Percentiles rank a stretch among this genome's conserved stretches.
phyloP scores from a whole-genome alignment of 2,797 vertebrate species.

The Mastacembelus armatus region DNA sequence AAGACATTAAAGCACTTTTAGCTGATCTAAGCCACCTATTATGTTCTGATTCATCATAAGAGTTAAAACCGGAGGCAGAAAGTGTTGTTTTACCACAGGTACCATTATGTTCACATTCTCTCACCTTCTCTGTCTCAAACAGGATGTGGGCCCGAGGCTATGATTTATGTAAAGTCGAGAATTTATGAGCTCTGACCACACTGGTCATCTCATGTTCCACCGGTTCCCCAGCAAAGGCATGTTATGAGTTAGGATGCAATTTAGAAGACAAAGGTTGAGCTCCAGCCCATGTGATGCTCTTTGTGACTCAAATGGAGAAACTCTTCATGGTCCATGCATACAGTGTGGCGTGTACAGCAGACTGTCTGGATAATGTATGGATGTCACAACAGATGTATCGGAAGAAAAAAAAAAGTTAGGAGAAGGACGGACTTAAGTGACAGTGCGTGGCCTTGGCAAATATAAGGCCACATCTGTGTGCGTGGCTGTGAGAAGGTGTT shows the following conservation, averaged over 20 bases:
- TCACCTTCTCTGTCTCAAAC: constrained; percentile 37
- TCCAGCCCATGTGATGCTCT: constrained; percentile 26
- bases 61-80: constrained; percentile 28
- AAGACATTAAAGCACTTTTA: constrained; percentile 14
- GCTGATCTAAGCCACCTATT: constrained; percentile 32
- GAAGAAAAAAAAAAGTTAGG: background rate
- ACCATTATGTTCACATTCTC: constrained; percentile 25
- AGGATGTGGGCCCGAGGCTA: constrained; percentile 40
- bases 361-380: constrained; percentile 33
- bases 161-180: constrained; percentile 48
- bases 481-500: constrained; percentile 33
- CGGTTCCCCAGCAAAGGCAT: constrained; percentile 21
- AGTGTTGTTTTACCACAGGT: constrained; percentile 31
- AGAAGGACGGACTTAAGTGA: constrained; percentile 12
- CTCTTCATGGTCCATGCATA: constrained; percentile 7
- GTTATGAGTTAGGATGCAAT: constrained; percentile 46
- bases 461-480: constrained; percentile 40
- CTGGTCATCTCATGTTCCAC: constrained; percentile 54
- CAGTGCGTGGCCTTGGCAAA: constrained; percentile 36
- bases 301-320: constrained; percentile 16
- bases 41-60: background rate
- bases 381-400: constrained; percentile 15
- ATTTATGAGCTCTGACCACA: constrained; percentile 55
- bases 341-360: background rate
- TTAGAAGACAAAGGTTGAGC: constrained; percentile 26